phyloP scores from a whole-genome alignment of 2,888 invertebrate species.

The Venusia cambrica region DNA sequence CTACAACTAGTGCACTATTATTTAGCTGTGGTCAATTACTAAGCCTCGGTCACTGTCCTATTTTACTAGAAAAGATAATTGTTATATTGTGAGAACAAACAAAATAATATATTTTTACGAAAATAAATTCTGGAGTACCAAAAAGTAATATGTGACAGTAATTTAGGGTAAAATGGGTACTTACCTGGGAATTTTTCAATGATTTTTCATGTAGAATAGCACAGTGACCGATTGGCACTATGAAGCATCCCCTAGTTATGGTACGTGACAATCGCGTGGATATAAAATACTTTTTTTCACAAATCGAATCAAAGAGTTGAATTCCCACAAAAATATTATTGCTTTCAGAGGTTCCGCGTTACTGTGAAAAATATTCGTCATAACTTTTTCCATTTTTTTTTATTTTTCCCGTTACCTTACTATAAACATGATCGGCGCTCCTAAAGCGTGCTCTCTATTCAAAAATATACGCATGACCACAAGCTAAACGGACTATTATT shows the following conservation, averaged over 20 bases:
- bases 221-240: conserved; percentile 58
- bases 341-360: conserved; percentile 70
- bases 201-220: conserved; percentile 41
- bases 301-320: conserved; percentile 56
- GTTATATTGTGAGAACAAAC: conserved; percentile 7
- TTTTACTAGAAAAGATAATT: conserved; percentile 32
- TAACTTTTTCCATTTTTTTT: conserved; percentile 37
- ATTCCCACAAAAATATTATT: conserved; percentile 77
- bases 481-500: conserved; percentile 74
- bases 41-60: conserved; percentile 54
- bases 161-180: conserved; percentile 1
- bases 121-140: conserved; percentile 20
- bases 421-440: conserved; percentile 50
- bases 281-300: conserved; percentile 70
- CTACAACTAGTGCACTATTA: conserved; percentile 76
- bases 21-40: conserved; percentile 77
- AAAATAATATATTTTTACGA: conserved; percentile 24
- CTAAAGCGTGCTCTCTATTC: conserved; percentile 75
- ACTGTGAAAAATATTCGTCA: conserved; percentile 65
- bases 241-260: conserved; percentile 58
- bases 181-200: conserved; percentile 4
- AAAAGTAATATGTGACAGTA: conserved; percentile 9
- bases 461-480: conserved; percentile 79
- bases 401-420: conserved; percentile 38
- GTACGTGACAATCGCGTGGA: conserved; percentile 65